Evolutionary conservation across 2,797 vertebrate species (phyloP), one percentile per base, ranked within the genome.

Genomic region (Morus bassanus): DNA sequence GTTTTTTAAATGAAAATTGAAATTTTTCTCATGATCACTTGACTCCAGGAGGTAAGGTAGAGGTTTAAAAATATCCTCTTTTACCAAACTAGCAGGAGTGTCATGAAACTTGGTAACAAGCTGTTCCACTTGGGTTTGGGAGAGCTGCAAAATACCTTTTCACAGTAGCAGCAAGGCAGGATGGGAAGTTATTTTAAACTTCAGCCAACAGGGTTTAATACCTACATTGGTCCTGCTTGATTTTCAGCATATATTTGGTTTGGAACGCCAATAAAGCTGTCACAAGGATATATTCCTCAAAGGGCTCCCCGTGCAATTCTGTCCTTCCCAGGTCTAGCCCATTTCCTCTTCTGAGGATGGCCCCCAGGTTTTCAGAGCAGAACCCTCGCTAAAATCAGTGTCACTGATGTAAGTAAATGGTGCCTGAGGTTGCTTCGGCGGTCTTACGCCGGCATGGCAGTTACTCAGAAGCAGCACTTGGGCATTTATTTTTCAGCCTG

Each of bases 381-480:
- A 61, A n/a, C n/a, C 41, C n/a, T 45, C 11, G 4, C 43, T 53
- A 45, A 39, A 50, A 28, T 5, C 37, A 16, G 39, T 25, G 31
- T 17, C 69, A 33, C 50, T 77, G 50, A 0, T 68, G 41, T 18
- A n/a, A 25, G 45, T 7, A 16, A 27, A 10, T 33, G 69, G 11
- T 18, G n/a, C n/a, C 25, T 7, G 8, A 25, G 45, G 48, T 59
- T 6, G 4, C 43, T 50, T 23, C 43, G 72, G 41, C 43, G 13
- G 35, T 3, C n/a, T 18, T 14, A 31, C 0, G 2, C 51, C 8
- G 1, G 2, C 51, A 11, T 9, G 43, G n/a, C 21, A 23, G 30
- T 48, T 63, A 17, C n/a, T 67, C 51, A 53, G 70, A 79, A 77
- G 60, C 41, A 53, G 5, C 59, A 10, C 7, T 18, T n/a, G 46